phyloP scores from a whole-genome alignment of 37 sponge, comb jelly and placozoan genomes.

The Hormiphora californensis region DNA sequence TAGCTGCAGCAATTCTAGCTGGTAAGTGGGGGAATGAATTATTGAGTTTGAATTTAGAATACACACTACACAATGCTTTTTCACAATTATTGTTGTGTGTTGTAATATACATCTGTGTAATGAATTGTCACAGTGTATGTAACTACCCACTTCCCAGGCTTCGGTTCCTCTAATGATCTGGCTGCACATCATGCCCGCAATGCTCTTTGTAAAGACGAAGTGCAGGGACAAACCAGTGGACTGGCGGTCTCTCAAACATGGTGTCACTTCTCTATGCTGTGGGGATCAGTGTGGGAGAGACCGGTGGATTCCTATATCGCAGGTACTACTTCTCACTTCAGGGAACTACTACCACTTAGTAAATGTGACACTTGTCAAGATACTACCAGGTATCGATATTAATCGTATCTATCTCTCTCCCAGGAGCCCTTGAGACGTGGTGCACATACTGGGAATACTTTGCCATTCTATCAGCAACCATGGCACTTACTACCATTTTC shows the following conservation, averaged over 20 bases:
- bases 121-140: too few relatives aligned
- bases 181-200: constrained; percentile 8
- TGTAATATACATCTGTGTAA: too few relatives aligned
- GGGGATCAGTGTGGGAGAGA: not conserved
- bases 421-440: constrained; percentile 10
- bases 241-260: not conserved
- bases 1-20: not conserved
- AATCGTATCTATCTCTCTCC: too few relatives aligned
- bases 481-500: not conserved
- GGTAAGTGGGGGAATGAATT: not conserved
- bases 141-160: too few relatives aligned
- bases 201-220: constrained; percentile 32
- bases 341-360: too few relatives aligned
- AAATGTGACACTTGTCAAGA: not conserved
- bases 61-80: too few relatives aligned
- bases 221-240: not conserved
- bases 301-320: not conserved
- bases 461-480: not conserved
- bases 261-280: constrained; percentile 28
- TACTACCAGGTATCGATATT: not conserved
- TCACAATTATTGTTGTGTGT: too few relatives aligned
- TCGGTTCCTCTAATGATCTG: too few relatives aligned
- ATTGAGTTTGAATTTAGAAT: too few relatives aligned
- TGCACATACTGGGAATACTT: not conserved
- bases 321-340: not conserved